phyloP scores from a whole-genome alignment of 2,797 vertebrate species.

The Pelochelys cantorii region DNA sequence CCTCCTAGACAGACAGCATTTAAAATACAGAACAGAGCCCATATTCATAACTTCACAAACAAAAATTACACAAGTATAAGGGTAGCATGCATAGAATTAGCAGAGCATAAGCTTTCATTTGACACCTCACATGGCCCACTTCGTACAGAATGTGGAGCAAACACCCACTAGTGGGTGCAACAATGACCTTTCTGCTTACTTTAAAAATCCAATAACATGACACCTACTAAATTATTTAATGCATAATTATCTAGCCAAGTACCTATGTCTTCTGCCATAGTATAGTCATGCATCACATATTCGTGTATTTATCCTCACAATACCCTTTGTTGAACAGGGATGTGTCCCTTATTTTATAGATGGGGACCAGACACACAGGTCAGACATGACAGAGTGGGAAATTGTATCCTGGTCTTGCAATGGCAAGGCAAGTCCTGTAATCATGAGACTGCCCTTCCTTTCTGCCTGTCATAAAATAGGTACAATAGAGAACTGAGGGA shows the following conservation, averaged over 20 bases:
- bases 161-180: too few species aligned
- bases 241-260: neutral
- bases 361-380: neutral
- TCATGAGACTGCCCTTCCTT: neutral
- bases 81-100: too few species aligned
- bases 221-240: rapidly evolving
- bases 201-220: too few species aligned
- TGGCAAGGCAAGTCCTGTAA: rapidly evolving
- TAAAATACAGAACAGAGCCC: too few species aligned
- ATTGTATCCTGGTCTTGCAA: rapidly evolving
- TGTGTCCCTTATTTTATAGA: neutral
- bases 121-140: too few species aligned
- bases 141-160: too few species aligned
- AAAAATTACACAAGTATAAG: too few species aligned
- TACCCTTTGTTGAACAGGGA: neutral
- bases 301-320: rapidly evolving
- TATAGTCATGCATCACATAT: neutral
- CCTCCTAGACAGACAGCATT: too few species aligned
- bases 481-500: neutral
- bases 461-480: neutral
- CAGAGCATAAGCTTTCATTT: too few species aligned
- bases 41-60: too few species aligned
- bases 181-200: too few species aligned
- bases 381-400: rapidly evolving
- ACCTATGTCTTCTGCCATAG: neutral